These are phyloP conservation scores for Pachycephus smyrnensis DNA, from an alignment of 2,888 invertebrate species.

Conservation along the genomic window DNA sequence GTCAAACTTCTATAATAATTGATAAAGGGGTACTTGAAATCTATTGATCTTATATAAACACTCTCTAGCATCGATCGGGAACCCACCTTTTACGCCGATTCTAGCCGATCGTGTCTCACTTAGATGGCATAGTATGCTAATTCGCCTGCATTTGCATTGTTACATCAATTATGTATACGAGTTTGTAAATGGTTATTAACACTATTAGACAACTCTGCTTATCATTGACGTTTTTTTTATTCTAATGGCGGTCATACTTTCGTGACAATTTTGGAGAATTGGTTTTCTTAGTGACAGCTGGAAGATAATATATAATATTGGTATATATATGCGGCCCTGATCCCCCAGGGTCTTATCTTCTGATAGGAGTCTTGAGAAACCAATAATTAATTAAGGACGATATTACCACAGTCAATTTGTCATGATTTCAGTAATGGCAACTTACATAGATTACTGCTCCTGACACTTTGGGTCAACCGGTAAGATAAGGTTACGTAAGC, in stretches of 20 bases:
- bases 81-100: not conserved
- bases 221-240: not conserved
- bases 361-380: not conserved
- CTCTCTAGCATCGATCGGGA: not conserved
- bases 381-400: not conserved
- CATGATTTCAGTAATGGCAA: not conserved
- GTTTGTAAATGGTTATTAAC: not conserved
- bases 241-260: not conserved
- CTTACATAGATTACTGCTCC: constrained; percentile 4
- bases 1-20: not conserved
- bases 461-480: constrained; percentile 33
- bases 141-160: not conserved
- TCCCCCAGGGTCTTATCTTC: not conserved
- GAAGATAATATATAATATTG: not conserved
- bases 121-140: too few relatives aligned
- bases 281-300: not conserved
- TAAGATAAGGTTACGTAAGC: constrained; percentile 41
- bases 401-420: not conserved
- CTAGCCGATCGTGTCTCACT: too few relatives aligned
- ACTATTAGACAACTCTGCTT: not conserved
- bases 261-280: not conserved
- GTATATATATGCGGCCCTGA: not conserved
- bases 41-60: not conserved
- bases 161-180: not conserved
- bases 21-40: not conserved